Conservation (phyloP, 2,113 vertebrate genomes). For the Physeter macrocephalus region DNA sequence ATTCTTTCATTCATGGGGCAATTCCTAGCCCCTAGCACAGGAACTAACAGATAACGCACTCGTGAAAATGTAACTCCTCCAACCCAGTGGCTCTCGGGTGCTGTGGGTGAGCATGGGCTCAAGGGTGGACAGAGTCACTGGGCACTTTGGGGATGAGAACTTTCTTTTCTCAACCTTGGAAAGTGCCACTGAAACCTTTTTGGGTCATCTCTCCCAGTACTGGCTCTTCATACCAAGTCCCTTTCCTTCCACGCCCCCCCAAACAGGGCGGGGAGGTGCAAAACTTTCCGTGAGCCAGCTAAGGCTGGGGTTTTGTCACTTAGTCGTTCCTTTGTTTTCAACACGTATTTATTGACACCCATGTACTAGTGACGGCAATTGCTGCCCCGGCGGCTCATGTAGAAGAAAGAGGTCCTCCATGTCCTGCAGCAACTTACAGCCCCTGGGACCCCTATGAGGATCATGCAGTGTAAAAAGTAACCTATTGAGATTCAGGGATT, state of each 20-base stretch:
- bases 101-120: rapidly evolving
- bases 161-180: not conserved
- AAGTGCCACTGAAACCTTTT: not conserved
- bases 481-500: not conserved
- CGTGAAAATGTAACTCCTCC: rapidly evolving
- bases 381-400: rapidly evolving
- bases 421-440: too few species aligned
- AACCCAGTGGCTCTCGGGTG: not conserved
- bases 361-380: not conserved
- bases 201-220: not conserved
- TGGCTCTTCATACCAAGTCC: not conserved
- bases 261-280: not conserved
- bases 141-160: not conserved
- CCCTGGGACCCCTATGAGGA: not conserved
- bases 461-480: too few species aligned
- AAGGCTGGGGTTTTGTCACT: not conserved
- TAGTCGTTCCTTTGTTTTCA: not conserved
- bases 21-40: not conserved
- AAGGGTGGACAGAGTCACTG: not conserved
- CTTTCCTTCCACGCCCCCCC: not conserved
- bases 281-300: not conserved
- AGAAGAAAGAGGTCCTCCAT: not conserved
- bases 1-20: not conserved
- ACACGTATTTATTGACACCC: not conserved
- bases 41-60: not conserved